Conservation (phyloP, 2,797 vertebrate species). For the Perdix hodgsoniae region DNA sequence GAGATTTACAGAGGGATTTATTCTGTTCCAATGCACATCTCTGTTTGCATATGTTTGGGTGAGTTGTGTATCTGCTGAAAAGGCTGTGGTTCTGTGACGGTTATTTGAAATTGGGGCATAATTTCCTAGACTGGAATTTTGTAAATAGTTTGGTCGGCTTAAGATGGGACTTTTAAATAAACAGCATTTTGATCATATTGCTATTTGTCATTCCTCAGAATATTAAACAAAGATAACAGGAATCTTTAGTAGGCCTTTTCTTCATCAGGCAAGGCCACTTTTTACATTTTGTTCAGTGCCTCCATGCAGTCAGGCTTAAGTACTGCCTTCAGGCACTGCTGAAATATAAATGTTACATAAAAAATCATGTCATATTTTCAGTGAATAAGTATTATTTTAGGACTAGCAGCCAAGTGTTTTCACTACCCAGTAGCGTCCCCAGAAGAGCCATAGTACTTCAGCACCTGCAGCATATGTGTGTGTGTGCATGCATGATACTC, state of each 20-base stretch:
- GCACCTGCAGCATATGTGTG: neutral
- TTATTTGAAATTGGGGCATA: slow-evolving; percentile 11
- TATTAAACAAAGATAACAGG: neutral
- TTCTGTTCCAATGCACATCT: neutral
- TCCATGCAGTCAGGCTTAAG: neutral
- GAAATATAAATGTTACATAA: slow-evolving; percentile 5
- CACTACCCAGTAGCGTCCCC: neutral
- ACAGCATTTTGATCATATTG: neutral
- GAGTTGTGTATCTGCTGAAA: neutral
- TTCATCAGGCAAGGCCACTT: slow-evolving; percentile 17
- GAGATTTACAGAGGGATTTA: slow-evolving; percentile 34
- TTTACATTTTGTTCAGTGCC: neutral
- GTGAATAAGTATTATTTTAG: neutral
- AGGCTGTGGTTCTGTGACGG: neutral
- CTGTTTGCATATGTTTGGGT: slow-evolving; percentile 7
- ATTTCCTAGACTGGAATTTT: neutral
- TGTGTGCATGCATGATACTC: neutral
- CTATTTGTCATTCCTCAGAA: neutral
- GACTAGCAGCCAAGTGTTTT: neutral
- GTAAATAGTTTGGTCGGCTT: neutral
- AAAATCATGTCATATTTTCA: neutral
- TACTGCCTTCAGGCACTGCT: slow-evolving; percentile 4
- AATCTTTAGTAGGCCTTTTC: slow-evolving; percentile 9
- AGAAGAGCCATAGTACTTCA: neutral
- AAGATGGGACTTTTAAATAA: slow-evolving; percentile 9